Evolutionary conservation across 2,888 invertebrate genomes (phyloP), one percentile per base, ranked within the genome.

Genomic region (Yponomeuta malinellus): DNA sequence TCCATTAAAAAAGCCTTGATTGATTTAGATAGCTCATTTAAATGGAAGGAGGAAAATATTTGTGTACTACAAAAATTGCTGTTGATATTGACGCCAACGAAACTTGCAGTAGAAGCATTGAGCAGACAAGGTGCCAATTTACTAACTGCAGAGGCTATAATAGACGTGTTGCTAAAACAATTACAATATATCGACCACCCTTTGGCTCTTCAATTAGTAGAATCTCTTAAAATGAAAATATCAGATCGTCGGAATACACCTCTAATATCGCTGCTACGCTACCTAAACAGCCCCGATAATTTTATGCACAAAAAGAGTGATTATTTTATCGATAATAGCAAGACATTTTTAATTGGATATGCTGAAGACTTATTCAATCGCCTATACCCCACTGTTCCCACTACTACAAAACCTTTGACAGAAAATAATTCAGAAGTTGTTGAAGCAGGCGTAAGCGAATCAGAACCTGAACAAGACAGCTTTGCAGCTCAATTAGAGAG

Each of bases 271-370:
- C 70, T 70, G 70, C 70, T 70, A 65, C 31, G 48, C 31, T 70
- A 70, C 70, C 23, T 70, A 48, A 70, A 70, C 70, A 70, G 70
- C 70, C 70, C 69, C 31, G 69, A 69, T 48, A 69, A 69, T 72
- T 73, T 73, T 68, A 72, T 73, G 71, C 71, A 71, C 71, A 73
- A 73, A 68, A 73, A 73, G 68, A 73, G 73, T 72, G 65, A 71
- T 68, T 71, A 73, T 59, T 73, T 72, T 65, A 72, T 69, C 66
- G 71, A 73, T 73, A 73, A 73, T 65, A 73, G 68, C 64, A 73
- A 73, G 73, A 73, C 72, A 73, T 73, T 73, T 69, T 72, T 72
- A 66, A 73, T 71, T 64, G 71, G 71, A 71, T 71, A 71, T 66
- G 71, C 71, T 71, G 71, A 71, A 71, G 48, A 65, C 33, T 15